Percentiles rank a stretch among this genome's conserved stretches.
These are phyloP conservation scores for Acropternis orthonyx DNA, from an alignment of 2,797 vertebrate species.

Conservation along the genomic window DNA sequence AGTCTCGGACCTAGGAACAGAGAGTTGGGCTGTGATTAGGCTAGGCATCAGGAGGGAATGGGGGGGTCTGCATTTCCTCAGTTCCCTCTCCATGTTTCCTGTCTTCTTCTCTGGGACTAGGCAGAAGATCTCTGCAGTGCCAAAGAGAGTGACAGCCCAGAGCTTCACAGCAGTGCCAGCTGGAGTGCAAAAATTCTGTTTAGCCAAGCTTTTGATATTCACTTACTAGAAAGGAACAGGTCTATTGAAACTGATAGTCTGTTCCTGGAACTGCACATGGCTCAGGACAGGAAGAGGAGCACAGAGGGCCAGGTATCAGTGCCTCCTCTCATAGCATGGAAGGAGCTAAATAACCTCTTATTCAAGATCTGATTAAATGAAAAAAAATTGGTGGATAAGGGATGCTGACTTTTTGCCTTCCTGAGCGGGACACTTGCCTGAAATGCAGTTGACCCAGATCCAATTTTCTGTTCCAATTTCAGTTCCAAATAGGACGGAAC, in stretches of 20 bases:
- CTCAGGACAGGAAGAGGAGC: not conserved
- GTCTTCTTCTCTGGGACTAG: not conserved
- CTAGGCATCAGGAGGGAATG: not conserved
- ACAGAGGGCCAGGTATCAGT: fast-evolving
- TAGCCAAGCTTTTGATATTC: not conserved
- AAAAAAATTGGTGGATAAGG: not conserved
- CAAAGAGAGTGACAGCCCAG: not conserved
- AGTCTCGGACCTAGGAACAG: not conserved
- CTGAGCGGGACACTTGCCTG: not conserved
- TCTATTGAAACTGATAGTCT: not conserved
- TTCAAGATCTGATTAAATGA: not conserved
- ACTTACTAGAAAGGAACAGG: not conserved
- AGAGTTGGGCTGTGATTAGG: not conserved
- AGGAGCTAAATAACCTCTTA: not conserved
- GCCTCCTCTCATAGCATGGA: not conserved
- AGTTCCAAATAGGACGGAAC: not conserved
- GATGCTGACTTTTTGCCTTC: not conserved
- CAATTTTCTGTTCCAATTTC: conserved; percentile 15
- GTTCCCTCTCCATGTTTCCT: not conserved
- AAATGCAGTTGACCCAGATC: conserved; percentile 25
- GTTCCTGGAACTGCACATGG: not conserved
- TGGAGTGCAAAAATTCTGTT: not conserved
- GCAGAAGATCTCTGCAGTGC: not conserved
- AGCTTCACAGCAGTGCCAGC: not conserved
- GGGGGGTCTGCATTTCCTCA: not conserved